Conservation (phyloP, 2,888 invertebrate genomes). For the Cynaeus angustus region DNA sequence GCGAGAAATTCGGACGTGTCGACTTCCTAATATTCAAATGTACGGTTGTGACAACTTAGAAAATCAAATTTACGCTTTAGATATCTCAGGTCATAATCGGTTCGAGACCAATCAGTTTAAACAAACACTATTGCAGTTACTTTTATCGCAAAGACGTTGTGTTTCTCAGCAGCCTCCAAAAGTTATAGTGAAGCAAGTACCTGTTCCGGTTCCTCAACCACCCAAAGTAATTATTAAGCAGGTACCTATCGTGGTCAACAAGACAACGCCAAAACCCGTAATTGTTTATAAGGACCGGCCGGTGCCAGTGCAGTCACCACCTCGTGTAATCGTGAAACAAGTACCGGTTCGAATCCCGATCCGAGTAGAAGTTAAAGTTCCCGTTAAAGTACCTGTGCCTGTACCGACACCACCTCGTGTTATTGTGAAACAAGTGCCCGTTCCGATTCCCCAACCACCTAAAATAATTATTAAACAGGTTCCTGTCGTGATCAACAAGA, state of each 20-base stretch:
- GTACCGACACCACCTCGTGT: neutral
- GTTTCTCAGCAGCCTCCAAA: neutral
- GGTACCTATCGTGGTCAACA: conserved; percentile 11
- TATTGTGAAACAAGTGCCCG: too few species aligned
- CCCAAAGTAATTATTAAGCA: conserved; percentile 32
- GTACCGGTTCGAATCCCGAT: conserved; percentile 7
- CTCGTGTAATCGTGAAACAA: too few species aligned
- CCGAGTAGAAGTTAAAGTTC: conserved; percentile 7
- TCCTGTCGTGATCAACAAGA: neutral
- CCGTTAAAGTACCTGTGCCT: neutral
- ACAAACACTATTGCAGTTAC: neutral
- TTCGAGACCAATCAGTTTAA: neutral
- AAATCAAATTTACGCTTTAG: conserved; percentile 5
- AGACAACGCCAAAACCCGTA: neutral
- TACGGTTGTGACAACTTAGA: conserved; percentile 3
- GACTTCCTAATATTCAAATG: neutral
- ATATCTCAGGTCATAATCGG: neutral
- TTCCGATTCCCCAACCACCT: neutral
- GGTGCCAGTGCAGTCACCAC: too few species aligned
- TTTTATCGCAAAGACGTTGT: neutral
- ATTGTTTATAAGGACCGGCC: too few species aligned
- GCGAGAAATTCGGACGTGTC: neutral
- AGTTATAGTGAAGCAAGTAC: conserved; percentile 3
- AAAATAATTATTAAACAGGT: conserved; percentile 3
- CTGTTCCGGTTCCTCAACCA: neutral